phyloP scores from a whole-genome alignment of 1,140 invertebrate genomes.

The Eurosta solidaginis region DNA sequence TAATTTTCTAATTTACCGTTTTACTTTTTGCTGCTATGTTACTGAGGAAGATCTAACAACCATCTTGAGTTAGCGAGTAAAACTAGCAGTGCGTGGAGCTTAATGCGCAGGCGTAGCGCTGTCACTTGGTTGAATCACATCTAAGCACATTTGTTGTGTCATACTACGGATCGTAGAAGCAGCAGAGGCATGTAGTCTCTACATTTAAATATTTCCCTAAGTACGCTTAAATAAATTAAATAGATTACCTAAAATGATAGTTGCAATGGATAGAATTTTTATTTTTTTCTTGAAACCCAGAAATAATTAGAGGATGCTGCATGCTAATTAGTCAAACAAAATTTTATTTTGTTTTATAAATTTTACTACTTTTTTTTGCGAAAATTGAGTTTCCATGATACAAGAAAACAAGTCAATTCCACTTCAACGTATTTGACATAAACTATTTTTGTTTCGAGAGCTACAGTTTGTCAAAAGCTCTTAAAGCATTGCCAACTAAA shows the following conservation, averaged over 20 bases:
- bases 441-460: too few relatives aligned
- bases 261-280: background rate
- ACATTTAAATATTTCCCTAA: background rate
- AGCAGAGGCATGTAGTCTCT: background rate
- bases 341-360: too few relatives aligned
- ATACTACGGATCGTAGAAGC: background rate
- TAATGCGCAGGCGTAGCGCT: background rate
- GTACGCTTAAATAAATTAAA: background rate
- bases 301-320: slow-evolving; percentile 1
- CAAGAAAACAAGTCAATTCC: too few relatives aligned
- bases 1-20: too few relatives aligned
- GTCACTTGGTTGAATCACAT: background rate
- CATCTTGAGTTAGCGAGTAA: too few relatives aligned
- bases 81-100: background rate
- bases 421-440: too few relatives aligned
- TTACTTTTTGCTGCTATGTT: too few relatives aligned
- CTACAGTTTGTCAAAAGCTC: too few relatives aligned
- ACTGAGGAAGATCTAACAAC: too few relatives aligned
- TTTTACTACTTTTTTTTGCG: background rate
- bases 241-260: slow-evolving; percentile 31
- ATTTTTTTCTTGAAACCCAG: background rate
- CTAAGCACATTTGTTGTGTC: background rate
- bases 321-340: background rate
- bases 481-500: too few relatives aligned
- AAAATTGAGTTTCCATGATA: too few relatives aligned